phyloP scores from a whole-genome alignment of 1,140 invertebrate species.

The Procambarus clarkii region DNA sequence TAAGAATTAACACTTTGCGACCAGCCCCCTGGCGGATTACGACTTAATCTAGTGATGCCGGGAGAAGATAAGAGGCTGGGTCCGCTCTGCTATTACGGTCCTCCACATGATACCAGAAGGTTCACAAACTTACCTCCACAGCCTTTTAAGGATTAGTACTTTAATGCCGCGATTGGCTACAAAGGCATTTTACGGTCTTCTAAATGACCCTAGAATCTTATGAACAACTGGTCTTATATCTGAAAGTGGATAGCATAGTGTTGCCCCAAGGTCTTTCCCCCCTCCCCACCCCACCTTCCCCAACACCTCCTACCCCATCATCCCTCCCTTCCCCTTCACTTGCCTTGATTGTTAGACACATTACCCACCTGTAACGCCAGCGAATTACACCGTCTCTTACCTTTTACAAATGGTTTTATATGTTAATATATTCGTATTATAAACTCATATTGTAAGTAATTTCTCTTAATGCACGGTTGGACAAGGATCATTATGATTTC shows the following conservation, averaged over 20 bases:
- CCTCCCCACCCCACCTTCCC: not conserved
- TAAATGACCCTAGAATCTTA: not conserved
- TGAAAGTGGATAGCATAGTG: not conserved
- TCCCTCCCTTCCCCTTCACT: not conserved
- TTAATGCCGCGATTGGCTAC: not conserved
- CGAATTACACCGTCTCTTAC: not conserved
- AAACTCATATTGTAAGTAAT: not conserved
- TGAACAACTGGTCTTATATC: not conserved
- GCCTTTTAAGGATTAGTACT: not conserved
- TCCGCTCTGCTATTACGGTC: not conserved
- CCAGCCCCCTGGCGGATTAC: not conserved
- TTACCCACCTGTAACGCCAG: not conserved
- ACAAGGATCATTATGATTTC: not conserved
- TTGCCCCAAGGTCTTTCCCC: not conserved
- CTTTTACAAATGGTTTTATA: not conserved
- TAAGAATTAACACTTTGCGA: conserved; percentile 37
- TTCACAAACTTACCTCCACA: not conserved
- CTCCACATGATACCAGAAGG: not conserved
- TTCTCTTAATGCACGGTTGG: not conserved
- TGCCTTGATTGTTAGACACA: not conserved
- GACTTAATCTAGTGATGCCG: not conserved
- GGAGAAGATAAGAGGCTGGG: not conserved
- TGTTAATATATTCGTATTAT: not conserved
- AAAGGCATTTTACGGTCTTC: not conserved
- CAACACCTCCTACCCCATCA: no score